Conservation (phyloP, 1,140 invertebrate genomes). For the Olivierus martensii region DNA sequence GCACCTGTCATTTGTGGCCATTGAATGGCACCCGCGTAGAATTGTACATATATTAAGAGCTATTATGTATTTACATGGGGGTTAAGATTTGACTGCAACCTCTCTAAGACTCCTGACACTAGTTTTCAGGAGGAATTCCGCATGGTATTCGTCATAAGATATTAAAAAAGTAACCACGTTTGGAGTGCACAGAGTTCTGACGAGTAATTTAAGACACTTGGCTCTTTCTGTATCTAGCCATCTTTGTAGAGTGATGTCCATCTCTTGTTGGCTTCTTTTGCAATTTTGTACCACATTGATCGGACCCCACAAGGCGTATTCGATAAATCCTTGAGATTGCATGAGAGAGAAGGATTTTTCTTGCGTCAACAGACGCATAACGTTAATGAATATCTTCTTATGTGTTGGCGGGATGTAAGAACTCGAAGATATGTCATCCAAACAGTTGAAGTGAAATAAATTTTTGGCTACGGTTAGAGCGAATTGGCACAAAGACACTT, state of each 20-base stretch:
- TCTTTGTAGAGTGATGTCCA: background rate
- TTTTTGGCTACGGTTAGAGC: no score
- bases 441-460: no score
- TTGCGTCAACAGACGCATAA: background rate
- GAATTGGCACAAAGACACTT: no score
- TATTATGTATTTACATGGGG: no score
- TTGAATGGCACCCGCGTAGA: no score
- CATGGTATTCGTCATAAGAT: background rate
- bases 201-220: background rate
- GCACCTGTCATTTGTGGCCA: no score
- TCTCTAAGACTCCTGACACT: background rate
- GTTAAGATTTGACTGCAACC: no score
- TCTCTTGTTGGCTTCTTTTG: no score
- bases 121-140: background rate
- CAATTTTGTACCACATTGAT: background rate
- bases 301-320: background rate
- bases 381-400: no score
- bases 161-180: background rate
- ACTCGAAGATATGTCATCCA: no score
- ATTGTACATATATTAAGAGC: no score
- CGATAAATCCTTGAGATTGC: background rate
- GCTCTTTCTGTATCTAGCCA: background rate
- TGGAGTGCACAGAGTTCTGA: background rate
- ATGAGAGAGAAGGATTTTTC: background rate
- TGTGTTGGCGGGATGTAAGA: no score